Base-by-base conservation (phyloP, 2,797 vertebrate genomes). In the Neostethus bicornis region DNA sequence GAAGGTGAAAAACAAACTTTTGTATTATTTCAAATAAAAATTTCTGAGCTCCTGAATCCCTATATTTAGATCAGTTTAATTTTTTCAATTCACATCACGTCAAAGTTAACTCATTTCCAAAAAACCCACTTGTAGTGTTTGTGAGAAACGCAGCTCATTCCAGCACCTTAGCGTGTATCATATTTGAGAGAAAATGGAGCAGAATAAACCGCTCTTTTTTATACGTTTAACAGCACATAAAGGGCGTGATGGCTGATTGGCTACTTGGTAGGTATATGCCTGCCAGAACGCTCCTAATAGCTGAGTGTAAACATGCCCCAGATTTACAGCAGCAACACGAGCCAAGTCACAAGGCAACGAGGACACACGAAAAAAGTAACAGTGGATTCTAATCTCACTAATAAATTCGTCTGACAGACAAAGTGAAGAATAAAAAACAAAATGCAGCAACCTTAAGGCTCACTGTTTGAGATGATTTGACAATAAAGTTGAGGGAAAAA, bases 221-320 rank as follows among this genome's bases (percentile, higher is more conserved):
- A 42, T 48, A 60, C 49, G 58, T 61, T 71, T 79, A 71, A 76
- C 61, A 58, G 56, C 45, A 42, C 21, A 79, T 68, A 19, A 45
- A 66, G 60, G 75, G 74, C 17, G 64, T 62, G 67, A 63, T 51
- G 9, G 75, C 58, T 63, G 73, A 85, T 70, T 83, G 81, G 58
- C 79, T 79, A 70, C 69, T 64, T 37, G 60, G 55, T 65, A 53
- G 66, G 68, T 51, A 49, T 51, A 37, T 4, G 57, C 51, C 60
- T 58, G 75, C 82, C 77, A 85, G 76, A 53, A 65, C 66, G 35
- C 72, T 85, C 57, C 56, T 67, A 52, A 73, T 68, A 76, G 64
- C 61, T 0, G 52, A 75, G 77, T 67, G 76, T 87, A 87, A 88
- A 87, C 81, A 88, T 76, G 78, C 42, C 76, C 81, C 77, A 77